Evolutionary conservation across 1,140 invertebrate species (phyloP), one percentile per base, ranked within the genome.

Genomic region (Drosophila repleta): DNA sequence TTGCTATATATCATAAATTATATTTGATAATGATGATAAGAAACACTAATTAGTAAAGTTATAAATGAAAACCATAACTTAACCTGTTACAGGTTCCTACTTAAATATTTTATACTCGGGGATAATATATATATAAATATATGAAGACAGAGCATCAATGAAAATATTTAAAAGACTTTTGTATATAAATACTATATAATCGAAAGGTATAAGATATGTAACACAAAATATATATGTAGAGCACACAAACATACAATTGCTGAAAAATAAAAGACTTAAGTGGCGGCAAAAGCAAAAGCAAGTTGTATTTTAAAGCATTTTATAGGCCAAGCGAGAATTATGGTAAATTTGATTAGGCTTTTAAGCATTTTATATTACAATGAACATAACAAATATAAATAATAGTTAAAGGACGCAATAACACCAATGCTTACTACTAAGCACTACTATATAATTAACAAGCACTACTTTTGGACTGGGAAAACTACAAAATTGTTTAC

Each of bases 1-100:
- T 96, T 97, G 96, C 97, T 98, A 94, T 72, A 29, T 58, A 15
- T 26, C 46, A 68, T 63, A 76, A 68, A 35, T 52, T 43, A 58
- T 43, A 8, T 43, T 51, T 52, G 48, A 51, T 45, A 48, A 56
- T 46, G 24, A 61, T 46, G 43, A 4, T 60, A 18, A 61, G 37
- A 52, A n/a, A 43, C 10, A 39, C 39, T 51, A 32, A 51, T 64
- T 70, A 64, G 35, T 51, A 11, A 17, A 2, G 20, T 56, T 13
- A 6, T 17, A 70, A 15, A 32, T 7, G 20, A 24, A 52, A 35
- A 10, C 37, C 2, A 55, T 55, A 29, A 18, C 69, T 72, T 72
- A 72, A 63, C 55, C 46, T 46, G 35, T 26, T 66, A 66, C 39
- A 48, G 24, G 53, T 46, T 60, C 17, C 58, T 58, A 51, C 55